phyloP scores from a whole-genome alignment of 2,113 vertebrate species.

The Delphinapterus leucas region DNA sequence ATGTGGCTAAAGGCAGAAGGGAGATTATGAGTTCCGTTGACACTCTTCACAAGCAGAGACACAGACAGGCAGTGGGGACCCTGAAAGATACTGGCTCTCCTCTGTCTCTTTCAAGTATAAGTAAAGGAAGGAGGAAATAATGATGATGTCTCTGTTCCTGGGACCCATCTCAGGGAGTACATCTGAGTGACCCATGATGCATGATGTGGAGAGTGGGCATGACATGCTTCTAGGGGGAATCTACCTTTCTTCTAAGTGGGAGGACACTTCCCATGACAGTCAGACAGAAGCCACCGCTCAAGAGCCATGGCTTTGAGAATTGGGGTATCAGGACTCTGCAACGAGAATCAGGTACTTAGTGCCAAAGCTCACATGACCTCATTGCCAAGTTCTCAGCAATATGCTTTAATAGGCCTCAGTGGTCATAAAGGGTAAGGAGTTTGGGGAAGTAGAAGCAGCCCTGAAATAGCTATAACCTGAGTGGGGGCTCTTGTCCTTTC shows the following conservation, averaged over 20 bases:
- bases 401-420: background rate
- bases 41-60: background rate
- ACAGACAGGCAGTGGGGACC: background rate
- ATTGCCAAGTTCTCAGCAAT: background rate
- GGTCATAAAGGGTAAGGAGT: background rate
- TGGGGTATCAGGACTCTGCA: background rate
- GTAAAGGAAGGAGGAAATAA: background rate
- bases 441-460: background rate
- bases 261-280: background rate
- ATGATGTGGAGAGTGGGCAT: background rate
- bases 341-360: background rate
- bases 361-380: background rate
- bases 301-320: background rate
- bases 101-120: background rate
- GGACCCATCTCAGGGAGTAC: background rate
- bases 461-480: background rate
- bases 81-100: background rate
- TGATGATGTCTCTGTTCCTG: background rate
- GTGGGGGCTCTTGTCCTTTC: background rate
- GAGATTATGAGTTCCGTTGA: background rate
- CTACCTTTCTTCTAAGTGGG: background rate
- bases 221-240: background rate
- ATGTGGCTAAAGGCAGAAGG: background rate
- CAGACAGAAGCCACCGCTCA: background rate
- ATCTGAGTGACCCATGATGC: background rate